phyloP scores from a whole-genome alignment of 1,140 invertebrate genomes.

The Pseudomyrmex dendroicus region DNA sequence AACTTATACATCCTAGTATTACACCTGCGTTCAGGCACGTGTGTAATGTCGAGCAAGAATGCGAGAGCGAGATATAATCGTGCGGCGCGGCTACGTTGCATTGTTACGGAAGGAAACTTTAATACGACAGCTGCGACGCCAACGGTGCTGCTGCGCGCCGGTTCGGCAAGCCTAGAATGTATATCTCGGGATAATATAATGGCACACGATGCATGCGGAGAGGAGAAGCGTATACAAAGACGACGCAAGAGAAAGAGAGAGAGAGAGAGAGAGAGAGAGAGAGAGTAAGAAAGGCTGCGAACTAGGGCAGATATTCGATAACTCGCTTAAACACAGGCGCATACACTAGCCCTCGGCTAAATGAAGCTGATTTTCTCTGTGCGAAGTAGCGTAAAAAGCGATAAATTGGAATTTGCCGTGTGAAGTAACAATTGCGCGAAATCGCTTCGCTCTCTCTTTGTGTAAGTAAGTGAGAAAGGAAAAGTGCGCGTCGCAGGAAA shows the following conservation, averaged over 20 bases:
- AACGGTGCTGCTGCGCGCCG: not conserved
- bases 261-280: constrained; percentile 25
- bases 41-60: constrained; percentile 47
- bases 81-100: constrained; percentile 21
- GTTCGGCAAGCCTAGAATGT: constrained; percentile 25
- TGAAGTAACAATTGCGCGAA: not conserved
- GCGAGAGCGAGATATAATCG: constrained; percentile 28
- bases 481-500: not conserved
- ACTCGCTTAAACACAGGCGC: constrained; percentile 17
- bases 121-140: constrained; percentile 26
- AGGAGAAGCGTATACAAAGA: constrained; percentile 2
- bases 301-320: constrained; percentile 36
- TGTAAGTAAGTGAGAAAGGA: not conserved
- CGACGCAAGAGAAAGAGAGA: constrained; percentile 3
- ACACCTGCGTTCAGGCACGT: constrained; percentile 44
- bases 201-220: not conserved
- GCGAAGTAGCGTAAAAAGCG: not conserved
- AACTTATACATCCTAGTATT: not conserved
- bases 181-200: constrained; percentile 50
- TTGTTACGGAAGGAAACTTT: constrained; percentile 53
- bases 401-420: constrained; percentile 13
- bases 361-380: not conserved
- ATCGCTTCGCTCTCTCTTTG: not conserved
- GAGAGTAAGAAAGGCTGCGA: not conserved
- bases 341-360: not conserved